Evolutionary conservation across 2,888 invertebrate species (phyloP), one percentile per base, ranked within the genome.

Genomic region (Pteria penguin): DNA sequence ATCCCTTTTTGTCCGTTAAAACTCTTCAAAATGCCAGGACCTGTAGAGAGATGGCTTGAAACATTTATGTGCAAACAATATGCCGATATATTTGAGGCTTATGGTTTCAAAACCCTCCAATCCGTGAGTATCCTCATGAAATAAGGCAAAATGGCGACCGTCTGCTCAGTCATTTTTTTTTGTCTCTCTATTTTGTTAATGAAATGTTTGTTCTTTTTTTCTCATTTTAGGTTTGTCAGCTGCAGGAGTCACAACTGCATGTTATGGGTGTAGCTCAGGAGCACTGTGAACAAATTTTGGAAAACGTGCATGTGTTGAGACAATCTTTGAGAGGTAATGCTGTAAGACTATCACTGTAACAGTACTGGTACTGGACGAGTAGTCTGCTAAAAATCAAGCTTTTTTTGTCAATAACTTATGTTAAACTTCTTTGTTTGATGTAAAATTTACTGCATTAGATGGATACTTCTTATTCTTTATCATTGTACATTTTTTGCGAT

Each of bases 51-150:
- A 85, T 90, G 90, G 90, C 85, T 90, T 61, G 88, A 89, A 78
- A 88, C 90, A 58, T 89, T 90, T 83, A 88, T 89, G 88, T 90
- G 89, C 78, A 85, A 86, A 81, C 88, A 89, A 71, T 90, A 89
- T 81, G 87, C 89, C 31, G 85, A 88, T 72, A 81, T 84, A 55
- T 89, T 90, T 80, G 88, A 89, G 66, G 83, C 84, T 52, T 89
- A 82, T 79, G 90, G 90, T 71, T 89, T 85, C 79, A 88, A 87
- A 86, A 88, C 90, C n/a, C 84, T 90, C 26, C 88, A 89, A 72
- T 87, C 88, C 73, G 90, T 90, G 80, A 88, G 89, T 87, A 55
- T 58, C 57, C n/a, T 60, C 45, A 68, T n/a, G n/a, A 55, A 55
- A 22, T 58, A 24, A 33, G 29, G 24, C 72, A 76, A 76, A 72